Evolutionary conservation across 2,888 invertebrate species (phyloP).

Genomic region (Tinea semifulvella): DNA sequence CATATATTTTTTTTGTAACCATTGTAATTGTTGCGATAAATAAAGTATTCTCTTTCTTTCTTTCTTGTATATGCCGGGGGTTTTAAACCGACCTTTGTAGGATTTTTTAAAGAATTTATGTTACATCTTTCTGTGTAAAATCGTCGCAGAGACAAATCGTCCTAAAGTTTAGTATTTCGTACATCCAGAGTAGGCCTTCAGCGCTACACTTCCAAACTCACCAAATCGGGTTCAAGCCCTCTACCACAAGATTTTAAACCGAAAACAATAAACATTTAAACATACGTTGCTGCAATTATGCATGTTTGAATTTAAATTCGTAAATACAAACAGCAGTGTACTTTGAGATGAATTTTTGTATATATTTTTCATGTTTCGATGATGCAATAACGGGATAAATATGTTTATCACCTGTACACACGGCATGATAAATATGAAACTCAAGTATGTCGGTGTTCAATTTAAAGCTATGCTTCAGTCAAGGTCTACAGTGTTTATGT

Average conservation of each 20-base stretch:
- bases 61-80: no score
- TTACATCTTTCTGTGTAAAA: no score
- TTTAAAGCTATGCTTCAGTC: constrained; percentile 5
- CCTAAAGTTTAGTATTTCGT: no score
- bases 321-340: neutral
- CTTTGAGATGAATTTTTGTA: neutral
- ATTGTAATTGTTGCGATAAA: no score
- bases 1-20: no score
- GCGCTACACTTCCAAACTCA: no score
- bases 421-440: constrained; percentile 34
- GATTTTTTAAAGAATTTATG: no score
- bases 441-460: constrained; percentile 8
- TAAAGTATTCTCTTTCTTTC: no score
- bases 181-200: no score
- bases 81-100: no score
- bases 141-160: no score
- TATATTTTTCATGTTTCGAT: constrained; percentile 25
- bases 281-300: neutral
- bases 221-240: neutral
- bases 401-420: constrained; percentile 44
- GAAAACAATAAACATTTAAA: neutral
- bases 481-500: constrained; percentile 10
- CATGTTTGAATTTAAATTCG: neutral
- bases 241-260: neutral
- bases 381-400: constrained; percentile 45